phyloP scores from a whole-genome alignment of 1,140 invertebrate species.

The Cydia strobilella region DNA sequence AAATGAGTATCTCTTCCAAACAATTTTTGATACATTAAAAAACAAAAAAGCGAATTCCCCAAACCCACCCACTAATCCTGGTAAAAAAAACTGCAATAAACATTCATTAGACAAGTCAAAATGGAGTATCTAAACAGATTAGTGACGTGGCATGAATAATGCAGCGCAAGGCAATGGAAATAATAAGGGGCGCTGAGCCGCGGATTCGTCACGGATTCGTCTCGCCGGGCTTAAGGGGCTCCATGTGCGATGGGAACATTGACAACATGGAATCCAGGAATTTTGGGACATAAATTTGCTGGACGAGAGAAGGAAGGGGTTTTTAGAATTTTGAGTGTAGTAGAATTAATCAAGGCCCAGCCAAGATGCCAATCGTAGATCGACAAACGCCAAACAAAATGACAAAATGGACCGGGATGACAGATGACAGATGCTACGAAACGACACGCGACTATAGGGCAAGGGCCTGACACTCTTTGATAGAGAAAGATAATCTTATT shows the following conservation, averaged over 20 bases:
- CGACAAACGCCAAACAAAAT: too few relatives aligned
- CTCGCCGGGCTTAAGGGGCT: conserved; percentile 45
- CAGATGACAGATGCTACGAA: too few relatives aligned
- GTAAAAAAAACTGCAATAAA: conserved; percentile 14
- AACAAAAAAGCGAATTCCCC: too few relatives aligned
- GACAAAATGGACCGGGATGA: too few relatives aligned
- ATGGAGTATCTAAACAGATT: conserved; percentile 31
- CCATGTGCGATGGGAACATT: not conserved
- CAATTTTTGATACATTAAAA: too few relatives aligned
- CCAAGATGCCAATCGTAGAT: too few relatives aligned
- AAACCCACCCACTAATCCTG: not conserved
- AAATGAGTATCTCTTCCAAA: too few relatives aligned
- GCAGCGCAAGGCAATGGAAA: conserved; percentile 52
- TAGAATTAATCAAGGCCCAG: too few relatives aligned
- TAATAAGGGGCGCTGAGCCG: conserved; percentile 63
- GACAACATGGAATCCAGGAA: not conserved
- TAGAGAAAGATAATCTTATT: too few relatives aligned
- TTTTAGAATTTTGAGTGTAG: not conserved
- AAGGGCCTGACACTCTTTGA: too few relatives aligned
- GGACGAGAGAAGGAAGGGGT: not conserved
- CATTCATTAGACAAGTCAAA: conserved; percentile 32
- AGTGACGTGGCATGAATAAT: conserved; percentile 67
- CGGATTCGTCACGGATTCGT: conserved; percentile 72
- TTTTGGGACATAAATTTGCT: not conserved
- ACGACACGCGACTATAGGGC: too few relatives aligned